phyloP scores from a whole-genome alignment of 2,888 invertebrate genomes.

The Heliconius cydno region DNA sequence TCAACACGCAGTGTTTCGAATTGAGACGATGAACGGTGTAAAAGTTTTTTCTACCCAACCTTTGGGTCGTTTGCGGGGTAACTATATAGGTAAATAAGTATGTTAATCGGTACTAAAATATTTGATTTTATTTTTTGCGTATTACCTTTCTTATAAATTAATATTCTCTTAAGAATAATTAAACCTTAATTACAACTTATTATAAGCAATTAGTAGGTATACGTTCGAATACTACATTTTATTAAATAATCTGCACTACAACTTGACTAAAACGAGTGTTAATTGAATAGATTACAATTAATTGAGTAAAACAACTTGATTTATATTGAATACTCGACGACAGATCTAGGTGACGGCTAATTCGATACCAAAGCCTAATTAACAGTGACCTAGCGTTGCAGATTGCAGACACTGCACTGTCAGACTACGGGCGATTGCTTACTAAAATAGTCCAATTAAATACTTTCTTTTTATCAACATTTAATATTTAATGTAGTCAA shows the following conservation, averaged over 20 bases:
- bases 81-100: too few species aligned
- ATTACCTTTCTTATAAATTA: neutral
- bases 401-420: constrained; percentile 5
- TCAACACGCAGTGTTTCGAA: neutral
- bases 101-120: too few species aligned
- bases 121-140: too few species aligned
- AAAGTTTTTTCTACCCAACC: too few species aligned
- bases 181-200: neutral
- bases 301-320: constrained; percentile 24
- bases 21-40: neutral
- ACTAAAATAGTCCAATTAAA: neutral
- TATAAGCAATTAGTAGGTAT: neutral
- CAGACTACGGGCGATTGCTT: neutral
- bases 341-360: constrained; percentile 33
- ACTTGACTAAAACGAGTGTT: neutral
- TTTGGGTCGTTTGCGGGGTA: too few species aligned
- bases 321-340: constrained; percentile 15
- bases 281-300: constrained; percentile 21
- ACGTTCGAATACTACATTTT: neutral
- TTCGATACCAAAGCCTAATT: constrained; percentile 30
- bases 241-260: neutral
- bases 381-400: constrained; percentile 19
- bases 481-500: neutral
- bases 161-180: neutral
- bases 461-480: constrained; percentile 1